phyloP scores from a whole-genome alignment of 1,140 invertebrate species.

The Nephotettix cincticeps region DNA sequence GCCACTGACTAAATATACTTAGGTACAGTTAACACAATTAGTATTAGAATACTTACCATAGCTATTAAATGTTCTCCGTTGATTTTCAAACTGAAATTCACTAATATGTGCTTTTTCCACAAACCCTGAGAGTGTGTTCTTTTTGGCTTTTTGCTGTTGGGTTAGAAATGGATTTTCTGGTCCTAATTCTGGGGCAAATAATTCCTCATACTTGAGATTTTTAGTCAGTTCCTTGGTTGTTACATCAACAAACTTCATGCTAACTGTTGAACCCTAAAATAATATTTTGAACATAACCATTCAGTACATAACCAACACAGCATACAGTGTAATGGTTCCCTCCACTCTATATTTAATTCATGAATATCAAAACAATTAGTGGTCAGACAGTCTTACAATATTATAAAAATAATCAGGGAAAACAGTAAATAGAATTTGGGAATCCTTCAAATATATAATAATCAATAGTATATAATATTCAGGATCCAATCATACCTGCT shows the following conservation, averaged over 20 bases:
- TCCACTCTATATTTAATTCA: conserved; percentile 29
- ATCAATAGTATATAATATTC: no score
- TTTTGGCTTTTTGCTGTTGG: conserved; percentile 78
- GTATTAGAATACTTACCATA: conserved; percentile 81
- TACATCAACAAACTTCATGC: conserved; percentile 64
- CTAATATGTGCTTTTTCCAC: conserved; percentile 94
- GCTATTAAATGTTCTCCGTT: conserved; percentile 91
- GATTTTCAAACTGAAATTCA: conserved; percentile 98
- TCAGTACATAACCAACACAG: background rate
- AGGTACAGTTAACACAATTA: no score
- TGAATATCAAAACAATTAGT: conserved; percentile 14
- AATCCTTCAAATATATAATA: conserved; percentile 16
- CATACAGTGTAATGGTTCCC: conserved; percentile 17
- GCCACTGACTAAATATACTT: no score
- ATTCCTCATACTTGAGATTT: conserved; percentile 95
- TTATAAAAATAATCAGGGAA: background rate
- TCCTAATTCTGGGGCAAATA: conserved; percentile 89
- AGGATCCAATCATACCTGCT: no score
- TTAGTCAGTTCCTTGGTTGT: conserved; percentile 76
- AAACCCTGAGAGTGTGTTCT: conserved; percentile 93
- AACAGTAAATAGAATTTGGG: conserved; percentile 25
- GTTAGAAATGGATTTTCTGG: conserved; percentile 91
- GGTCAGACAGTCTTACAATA: background rate
- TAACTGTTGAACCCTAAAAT: conserved; percentile 55
- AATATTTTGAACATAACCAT: conserved; percentile 14